These are phyloP conservation scores for Aptenodytes patagonicus DNA, from an alignment of 2,113 vertebrate species.

Conservation along the genomic window DNA sequence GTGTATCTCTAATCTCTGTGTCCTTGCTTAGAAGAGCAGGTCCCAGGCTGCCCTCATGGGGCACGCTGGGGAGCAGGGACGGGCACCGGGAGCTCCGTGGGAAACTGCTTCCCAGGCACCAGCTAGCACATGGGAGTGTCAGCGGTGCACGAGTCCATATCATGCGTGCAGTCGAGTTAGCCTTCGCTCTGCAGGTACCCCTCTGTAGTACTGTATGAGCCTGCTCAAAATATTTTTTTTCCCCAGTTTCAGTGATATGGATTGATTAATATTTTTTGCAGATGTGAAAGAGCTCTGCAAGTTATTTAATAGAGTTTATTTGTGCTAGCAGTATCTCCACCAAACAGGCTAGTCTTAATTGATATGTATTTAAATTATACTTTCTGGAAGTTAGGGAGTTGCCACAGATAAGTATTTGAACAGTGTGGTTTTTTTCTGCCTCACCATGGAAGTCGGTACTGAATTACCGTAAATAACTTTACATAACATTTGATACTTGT, in stretches of 20 bases:
- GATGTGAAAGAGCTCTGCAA: not conserved
- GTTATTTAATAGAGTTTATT: not conserved
- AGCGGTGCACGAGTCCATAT: fast-evolving
- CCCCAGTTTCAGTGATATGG: no score
- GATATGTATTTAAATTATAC: not conserved
- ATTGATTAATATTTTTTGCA: not conserved
- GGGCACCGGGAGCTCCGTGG: fast-evolving
- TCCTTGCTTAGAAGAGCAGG: not conserved
- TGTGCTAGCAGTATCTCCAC: not conserved
- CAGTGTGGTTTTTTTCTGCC: not conserved
- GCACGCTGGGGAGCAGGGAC: not conserved
- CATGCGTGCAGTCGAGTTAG: fast-evolving
- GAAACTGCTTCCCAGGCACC: not conserved
- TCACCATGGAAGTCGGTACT: not conserved
- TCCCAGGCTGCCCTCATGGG: fast-evolving
- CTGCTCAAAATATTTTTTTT: not conserved
- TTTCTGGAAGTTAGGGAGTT: not conserved
- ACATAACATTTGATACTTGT: not conserved
- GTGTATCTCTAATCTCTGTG: fast-evolving
- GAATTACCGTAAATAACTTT: not conserved
- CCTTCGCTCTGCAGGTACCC: not conserved
- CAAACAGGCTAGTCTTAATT: not conserved
- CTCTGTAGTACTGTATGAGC: fast-evolving
- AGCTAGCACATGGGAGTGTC: fast-evolving
- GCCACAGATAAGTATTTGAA: not conserved